These are phyloP conservation scores for Oreortyx pictus DNA, from an alignment of 2,797 vertebrate species.

Conservation along the genomic window DNA sequence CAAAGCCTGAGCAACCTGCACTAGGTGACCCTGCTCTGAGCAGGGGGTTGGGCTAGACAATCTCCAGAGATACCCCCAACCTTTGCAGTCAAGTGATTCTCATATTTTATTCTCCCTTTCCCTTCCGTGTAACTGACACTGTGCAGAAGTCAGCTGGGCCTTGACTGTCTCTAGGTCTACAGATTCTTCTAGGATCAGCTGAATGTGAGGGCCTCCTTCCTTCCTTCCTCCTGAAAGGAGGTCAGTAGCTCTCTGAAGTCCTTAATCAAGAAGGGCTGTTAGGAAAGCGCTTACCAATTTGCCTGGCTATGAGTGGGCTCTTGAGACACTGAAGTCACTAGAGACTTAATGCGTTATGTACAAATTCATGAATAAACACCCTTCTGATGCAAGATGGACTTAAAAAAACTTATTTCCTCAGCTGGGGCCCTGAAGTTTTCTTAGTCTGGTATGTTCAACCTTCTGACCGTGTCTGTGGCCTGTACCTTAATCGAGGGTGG, in stretches of 20 bases:
- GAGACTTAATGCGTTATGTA: background rate
- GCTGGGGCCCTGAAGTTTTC: background rate
- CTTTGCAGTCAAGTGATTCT: background rate
- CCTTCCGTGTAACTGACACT: background rate
- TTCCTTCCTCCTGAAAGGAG: background rate
- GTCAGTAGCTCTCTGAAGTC: background rate
- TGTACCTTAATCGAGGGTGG: background rate
- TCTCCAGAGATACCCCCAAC: background rate
- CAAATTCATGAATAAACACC: background rate
- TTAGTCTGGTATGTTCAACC: background rate
- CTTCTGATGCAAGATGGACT: background rate
- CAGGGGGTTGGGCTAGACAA: background rate
- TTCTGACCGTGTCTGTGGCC: background rate
- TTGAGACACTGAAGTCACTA: background rate
- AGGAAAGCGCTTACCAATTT: background rate
- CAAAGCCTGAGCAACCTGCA: no score
- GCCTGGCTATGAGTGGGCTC: background rate
- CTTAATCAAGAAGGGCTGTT: background rate
- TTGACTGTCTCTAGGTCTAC: background rate
- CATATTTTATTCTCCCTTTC: background rate
- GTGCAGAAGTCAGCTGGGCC: background rate
- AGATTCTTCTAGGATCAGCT: background rate
- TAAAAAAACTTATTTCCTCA: background rate
- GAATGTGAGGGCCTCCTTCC: background rate
- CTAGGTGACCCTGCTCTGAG: no score